Base-by-base conservation (phyloP, 1,140 invertebrate species). In the Diachasmimorpha longicaudata region DNA sequence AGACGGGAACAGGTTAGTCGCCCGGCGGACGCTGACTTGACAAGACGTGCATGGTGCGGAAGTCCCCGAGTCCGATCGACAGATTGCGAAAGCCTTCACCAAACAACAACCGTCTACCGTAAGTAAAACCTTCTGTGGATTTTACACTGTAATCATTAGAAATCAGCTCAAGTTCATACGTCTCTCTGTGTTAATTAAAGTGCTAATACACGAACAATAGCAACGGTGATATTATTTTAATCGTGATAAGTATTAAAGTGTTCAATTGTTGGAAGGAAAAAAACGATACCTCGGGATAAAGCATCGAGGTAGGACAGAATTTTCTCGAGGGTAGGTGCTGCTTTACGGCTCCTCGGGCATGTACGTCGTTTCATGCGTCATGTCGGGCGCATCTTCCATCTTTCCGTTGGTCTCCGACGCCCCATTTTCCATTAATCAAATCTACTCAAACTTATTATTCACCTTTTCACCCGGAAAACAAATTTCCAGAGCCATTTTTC, bases 61-160 rank as follows among this genome's bases (percentile, higher is more conserved):
- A 80, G 79, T 79, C 70, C 70, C 78, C 81, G 79, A 83, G 78
- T 78, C 70, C 73, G 76, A 75, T 77, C 81, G 82, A 83, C 75
- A 79, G 79, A 82, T 81, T 79, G 81, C 82, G 82, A 83, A 87
- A 87, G 85, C 83, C 84, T 83, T 25, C 23, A 85, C 87, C 86
- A 84, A 85, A 88, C 86, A 87, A 87, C 86, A 85, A 87, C 85
- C 85, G 83, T 86, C 86, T 85, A 82, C 83, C 85, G 88, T 88
- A 87, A 89, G 88, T 88, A 86, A 85, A 84, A 81, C 76, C 81
- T 77, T 77, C 68, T 71, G 79, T 70, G 44, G 71, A 81, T 74
- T 21, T 70, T 52, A 58, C 76, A 75, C 79, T 78, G 77, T 81
- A 68, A 39, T 74, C 46, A 21, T 55, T 67, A 79, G 77, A 77